phyloP scores from a whole-genome alignment of 2,113 vertebrate genomes.

The Benitochromis conjunctus region DNA sequence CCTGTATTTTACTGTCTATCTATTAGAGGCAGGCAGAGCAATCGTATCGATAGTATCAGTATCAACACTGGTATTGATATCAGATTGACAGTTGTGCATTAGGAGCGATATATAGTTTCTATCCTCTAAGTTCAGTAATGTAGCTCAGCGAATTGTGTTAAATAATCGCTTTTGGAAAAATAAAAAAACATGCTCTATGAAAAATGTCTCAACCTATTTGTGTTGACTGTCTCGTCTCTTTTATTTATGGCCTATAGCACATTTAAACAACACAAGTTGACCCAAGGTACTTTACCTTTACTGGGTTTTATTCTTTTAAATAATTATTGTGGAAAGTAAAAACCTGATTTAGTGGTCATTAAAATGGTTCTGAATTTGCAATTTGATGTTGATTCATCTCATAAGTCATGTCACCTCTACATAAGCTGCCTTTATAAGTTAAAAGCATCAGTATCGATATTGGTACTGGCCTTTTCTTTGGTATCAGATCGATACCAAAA shows the following conservation, averaged over 20 bases:
- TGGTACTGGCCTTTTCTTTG: not conserved
- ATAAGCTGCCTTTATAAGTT: not conserved
- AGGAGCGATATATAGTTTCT: rapidly evolving
- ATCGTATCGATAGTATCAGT: not conserved
- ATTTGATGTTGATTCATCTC: not conserved
- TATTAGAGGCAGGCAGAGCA: not conserved
- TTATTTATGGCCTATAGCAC: not conserved
- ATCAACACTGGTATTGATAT: not conserved
- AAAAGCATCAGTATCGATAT: not conserved
- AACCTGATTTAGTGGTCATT: not conserved
- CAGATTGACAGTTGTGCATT: not conserved
- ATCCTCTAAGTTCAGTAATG: rapidly evolving
- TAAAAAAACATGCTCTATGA: not conserved
- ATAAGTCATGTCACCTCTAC: not conserved
- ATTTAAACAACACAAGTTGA: not conserved
- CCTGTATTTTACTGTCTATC: not conserved
- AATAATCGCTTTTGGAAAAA: not conserved
- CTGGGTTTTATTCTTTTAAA: not conserved
- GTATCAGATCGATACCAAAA: not conserved
- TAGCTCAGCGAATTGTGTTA: not conserved
- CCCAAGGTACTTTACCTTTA: too few relatives aligned
- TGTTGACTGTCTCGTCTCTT: not conserved
- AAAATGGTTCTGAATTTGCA: not conserved
- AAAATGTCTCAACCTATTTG: not conserved
- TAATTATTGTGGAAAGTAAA: not conserved